Base-by-base conservation (phyloP, 1,140 invertebrate genomes). In the Lerema accius region DNA sequence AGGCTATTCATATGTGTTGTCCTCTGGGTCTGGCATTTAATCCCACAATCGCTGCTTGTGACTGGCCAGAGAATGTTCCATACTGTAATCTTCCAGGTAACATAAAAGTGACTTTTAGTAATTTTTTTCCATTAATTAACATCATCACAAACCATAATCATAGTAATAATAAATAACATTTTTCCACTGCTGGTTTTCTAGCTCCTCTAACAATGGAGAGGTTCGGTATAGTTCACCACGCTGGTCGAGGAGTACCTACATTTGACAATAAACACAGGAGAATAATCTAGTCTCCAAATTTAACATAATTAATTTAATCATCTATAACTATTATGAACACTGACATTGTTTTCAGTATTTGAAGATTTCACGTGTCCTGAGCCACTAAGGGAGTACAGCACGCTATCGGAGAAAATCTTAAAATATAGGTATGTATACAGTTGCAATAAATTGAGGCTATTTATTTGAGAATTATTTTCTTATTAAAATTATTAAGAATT, bases 11-110 rank as follows among this genome's bases (percentile, higher is more conserved):
- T n/a, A 93, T 89, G 75, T 90, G 93, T 32, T 97, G 96, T 79
- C 95, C 95, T 0, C 94, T 95, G 80, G 97, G 97, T 11, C 88
- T 98, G 15, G 96, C 96, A 5, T 98, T 96, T 84, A 96, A 96
- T 76, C 89, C 94, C 11, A 92, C 93, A 59, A 94, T 85, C 7
- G 94, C 95, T 62, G 92, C 94, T 26, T 97, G 96, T 76, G 96
- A 97, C 70, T 98, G 96, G 96, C 95, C 95, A 0, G 95, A 96
- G 80, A 92, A 95, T 56, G 96, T 96, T 1, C 80, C 92, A 0
- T 92, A 93, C 26, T 96, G 95, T 77, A 94, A 96, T 76, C 93
- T 93, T 49, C 94, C 95, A 90, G 92, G 94, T 95, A 82, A 76
- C 63, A 23, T n/a, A 5, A 23, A 23, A 23, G 19, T 23, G 5